Percentiles rank a stretch among this genome's conserved stretches.
Evolutionary conservation across 2,888 invertebrate species (phyloP).

Genomic region (Erebia epiphron): DNA sequence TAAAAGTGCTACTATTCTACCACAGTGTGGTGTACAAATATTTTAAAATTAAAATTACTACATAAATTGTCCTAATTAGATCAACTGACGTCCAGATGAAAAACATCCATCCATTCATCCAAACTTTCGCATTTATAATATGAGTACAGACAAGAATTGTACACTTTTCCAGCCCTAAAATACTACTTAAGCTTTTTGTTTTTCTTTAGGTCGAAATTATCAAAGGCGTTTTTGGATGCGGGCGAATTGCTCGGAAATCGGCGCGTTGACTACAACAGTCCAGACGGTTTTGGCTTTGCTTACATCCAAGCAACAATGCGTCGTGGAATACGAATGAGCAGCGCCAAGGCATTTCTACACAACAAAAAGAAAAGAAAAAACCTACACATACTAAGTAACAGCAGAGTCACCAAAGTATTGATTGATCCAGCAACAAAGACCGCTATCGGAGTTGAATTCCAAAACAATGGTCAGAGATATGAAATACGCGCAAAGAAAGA

Average conservation of each 20-base stretch:
- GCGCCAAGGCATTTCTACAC: conserved; percentile 84
- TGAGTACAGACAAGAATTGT: too few relatives aligned
- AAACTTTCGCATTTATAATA: too few relatives aligned
- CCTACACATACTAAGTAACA: conserved; percentile 80
- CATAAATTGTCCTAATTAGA: too few relatives aligned
- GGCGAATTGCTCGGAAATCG: conserved; percentile 85
- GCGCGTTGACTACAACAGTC: conserved; percentile 88
- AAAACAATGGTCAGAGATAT: conserved; percentile 71
- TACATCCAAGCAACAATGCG: conserved; percentile 73
- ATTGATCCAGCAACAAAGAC: conserved; percentile 80
- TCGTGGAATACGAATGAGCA: conserved; percentile 78
- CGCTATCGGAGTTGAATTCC: conserved; percentile 65
- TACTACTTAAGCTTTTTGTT: neutral
- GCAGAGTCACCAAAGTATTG: conserved; percentile 82
- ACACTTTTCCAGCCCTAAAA: too few relatives aligned
- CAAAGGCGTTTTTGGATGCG: conserved; percentile 86
- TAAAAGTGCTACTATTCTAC: too few relatives aligned
- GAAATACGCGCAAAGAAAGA: conserved; percentile 75
- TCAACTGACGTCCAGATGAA: too few relatives aligned
- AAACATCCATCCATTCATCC: too few relatives aligned
- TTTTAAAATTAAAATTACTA: too few relatives aligned
- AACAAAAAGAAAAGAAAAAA: conserved; percentile 79
- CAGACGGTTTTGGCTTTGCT: conserved; percentile 83
- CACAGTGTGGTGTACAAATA: too few relatives aligned
- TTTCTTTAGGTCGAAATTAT: conserved; percentile 73